Percentiles rank a stretch among this genome's conserved stretches.
These are phyloP conservation scores for Exocentrus adspersus DNA, from an alignment of 2,888 invertebrate species.

Conservation along the genomic window DNA sequence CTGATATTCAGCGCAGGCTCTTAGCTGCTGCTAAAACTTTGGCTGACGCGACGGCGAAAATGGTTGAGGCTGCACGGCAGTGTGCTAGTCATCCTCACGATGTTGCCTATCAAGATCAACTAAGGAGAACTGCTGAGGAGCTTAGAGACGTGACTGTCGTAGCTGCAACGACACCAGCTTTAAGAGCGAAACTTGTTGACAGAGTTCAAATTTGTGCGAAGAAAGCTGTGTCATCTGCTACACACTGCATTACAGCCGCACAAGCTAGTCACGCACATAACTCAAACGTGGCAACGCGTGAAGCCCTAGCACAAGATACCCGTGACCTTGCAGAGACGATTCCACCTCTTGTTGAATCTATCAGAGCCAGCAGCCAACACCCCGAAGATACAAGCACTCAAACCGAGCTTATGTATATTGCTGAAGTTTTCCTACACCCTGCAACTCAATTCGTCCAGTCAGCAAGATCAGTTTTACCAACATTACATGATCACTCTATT, in stretches of 20 bases:
- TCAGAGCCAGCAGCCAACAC: constrained; percentile 74
- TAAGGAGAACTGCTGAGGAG: constrained; percentile 91
- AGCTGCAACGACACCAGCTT: constrained; percentile 80
- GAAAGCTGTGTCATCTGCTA: constrained; percentile 87
- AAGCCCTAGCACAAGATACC: constrained; percentile 80
- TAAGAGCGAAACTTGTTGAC: constrained; percentile 77
- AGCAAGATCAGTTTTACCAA: constrained; percentile 82
- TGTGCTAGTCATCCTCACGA: constrained; percentile 89
- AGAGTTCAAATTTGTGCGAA: constrained; percentile 79
- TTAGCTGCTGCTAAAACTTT: constrained; percentile 93
- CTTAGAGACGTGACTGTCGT: constrained; percentile 90
- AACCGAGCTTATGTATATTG: constrained; percentile 82
- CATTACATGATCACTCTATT: constrained; percentile 80
- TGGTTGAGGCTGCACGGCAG: constrained; percentile 94
- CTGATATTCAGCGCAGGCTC: constrained; percentile 84
- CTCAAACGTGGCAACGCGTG: constrained; percentile 74
- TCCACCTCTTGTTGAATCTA: constrained; percentile 82
- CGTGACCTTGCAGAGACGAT: constrained; percentile 79
- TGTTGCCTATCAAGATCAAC: constrained; percentile 79
- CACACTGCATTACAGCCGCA: constrained; percentile 90
- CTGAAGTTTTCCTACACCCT: constrained; percentile 84
- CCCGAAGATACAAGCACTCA: constrained; percentile 82
- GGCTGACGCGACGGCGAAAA: constrained; percentile 95
- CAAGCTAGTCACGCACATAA: constrained; percentile 83
- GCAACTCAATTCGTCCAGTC: constrained; percentile 79